Conservation (phyloP, 2,113 vertebrate species). For the Oxyura jamaicensis region DNA sequence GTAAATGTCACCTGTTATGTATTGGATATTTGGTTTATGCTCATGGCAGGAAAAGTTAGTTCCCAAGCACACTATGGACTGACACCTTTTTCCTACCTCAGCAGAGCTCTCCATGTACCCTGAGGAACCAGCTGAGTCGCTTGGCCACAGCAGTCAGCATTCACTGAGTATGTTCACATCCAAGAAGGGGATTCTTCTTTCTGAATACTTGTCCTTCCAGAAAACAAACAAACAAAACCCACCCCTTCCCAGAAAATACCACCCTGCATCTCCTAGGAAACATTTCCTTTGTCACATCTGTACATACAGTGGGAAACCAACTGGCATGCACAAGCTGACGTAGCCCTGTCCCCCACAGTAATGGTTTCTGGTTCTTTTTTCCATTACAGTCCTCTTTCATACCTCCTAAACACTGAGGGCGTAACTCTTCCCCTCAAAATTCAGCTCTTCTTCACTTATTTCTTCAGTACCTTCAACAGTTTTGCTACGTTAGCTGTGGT, state of each 20-base stretch:
- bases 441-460: neutral
- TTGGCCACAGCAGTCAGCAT: neutral
- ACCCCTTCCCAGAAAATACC: neutral
- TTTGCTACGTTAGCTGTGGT: neutral
- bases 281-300: neutral
- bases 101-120: neutral
- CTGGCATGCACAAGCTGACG: rapidly evolving
- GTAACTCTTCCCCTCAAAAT: neutral
- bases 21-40: neutral
- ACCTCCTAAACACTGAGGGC: neutral
- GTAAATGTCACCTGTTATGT: neutral
- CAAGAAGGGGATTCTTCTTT: neutral
- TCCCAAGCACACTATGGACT: neutral
- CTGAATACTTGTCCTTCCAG: neutral
- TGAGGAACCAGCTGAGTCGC: neutral
- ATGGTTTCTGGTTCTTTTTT: neutral
- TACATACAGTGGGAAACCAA: neutral
- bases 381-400: neutral
- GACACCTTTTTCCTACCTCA: neutral
- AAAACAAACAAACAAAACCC: too few relatives aligned
- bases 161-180: neutral
- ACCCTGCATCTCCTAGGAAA: neutral
- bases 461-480: neutral
- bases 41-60: neutral
- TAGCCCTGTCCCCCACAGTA: neutral